Conservation (phyloP, 2,888 invertebrate genomes). For the Rugalucina vietnamica region DNA sequence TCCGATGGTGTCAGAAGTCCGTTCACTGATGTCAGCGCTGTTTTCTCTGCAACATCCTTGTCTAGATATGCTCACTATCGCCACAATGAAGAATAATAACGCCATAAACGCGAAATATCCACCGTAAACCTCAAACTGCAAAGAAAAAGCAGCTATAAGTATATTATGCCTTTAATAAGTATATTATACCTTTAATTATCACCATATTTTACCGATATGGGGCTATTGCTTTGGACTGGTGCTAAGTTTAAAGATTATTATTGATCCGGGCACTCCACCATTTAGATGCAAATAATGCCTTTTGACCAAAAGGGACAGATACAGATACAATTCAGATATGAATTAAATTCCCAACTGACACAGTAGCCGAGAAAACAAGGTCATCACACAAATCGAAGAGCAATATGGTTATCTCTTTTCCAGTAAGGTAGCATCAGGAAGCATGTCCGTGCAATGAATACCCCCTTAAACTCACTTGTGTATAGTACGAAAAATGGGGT, state of each 20-base stretch:
- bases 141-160: slow-evolving; percentile 3
- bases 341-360: no score
- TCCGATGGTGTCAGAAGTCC: no score
- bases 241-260: no score
- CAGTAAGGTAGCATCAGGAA: no score
- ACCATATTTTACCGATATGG: background rate
- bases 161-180: background rate
- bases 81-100: slow-evolving; percentile 2
- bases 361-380: no score
- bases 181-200: background rate
- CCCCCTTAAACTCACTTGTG: no score
- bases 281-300: background rate
- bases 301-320: background rate
- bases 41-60: background rate
- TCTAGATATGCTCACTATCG: background rate
- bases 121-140: slow-evolving; percentile 42
- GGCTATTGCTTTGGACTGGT: no score
- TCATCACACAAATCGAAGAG: no score
- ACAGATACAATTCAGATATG: background rate
- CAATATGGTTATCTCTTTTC: no score
- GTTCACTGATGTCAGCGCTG: background rate
- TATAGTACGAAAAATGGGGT: no score
- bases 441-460: no score
- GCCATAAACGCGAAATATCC: slow-evolving; percentile 38
- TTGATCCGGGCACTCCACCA: background rate